Percentiles rank a stretch among this genome's conserved stretches.
These are phyloP conservation scores for Stenolophus ochropezus DNA, from an alignment of 2,888 invertebrate genomes.

Conservation along the genomic window DNA sequence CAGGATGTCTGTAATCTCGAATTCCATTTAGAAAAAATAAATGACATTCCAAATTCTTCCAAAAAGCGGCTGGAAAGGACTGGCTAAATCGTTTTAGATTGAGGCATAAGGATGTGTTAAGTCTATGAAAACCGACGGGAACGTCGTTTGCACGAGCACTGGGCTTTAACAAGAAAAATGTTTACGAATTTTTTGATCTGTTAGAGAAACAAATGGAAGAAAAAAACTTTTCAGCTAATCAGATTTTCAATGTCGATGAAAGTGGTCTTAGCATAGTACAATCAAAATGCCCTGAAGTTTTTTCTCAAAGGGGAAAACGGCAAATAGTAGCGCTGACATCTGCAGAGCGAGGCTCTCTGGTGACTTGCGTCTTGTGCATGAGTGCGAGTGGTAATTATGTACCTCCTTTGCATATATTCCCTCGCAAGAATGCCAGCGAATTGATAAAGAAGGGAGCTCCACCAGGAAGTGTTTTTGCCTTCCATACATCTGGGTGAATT, in stretches of 20 bases:
- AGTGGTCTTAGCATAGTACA: constrained; percentile 65
- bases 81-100: constrained; percentile 66
- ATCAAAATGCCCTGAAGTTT: constrained; percentile 63
- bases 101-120: constrained; percentile 64
- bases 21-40: constrained; percentile 64
- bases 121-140: constrained; percentile 65
- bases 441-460: constrained; percentile 67
- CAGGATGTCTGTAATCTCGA: constrained; percentile 64
- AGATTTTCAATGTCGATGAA: constrained; percentile 65
- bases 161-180: constrained; percentile 66
- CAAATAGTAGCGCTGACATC: constrained; percentile 65
- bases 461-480: constrained; percentile 64
- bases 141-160: constrained; percentile 65
- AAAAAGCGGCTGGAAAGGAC: constrained; percentile 65
- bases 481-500: constrained; percentile 68
- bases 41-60: constrained; percentile 64
- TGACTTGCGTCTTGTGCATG: constrained; percentile 67
- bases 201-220: constrained; percentile 64
- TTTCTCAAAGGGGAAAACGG: constrained; percentile 64
- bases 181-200: constrained; percentile 65
- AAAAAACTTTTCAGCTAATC: constrained; percentile 62
- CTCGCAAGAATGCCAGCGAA: constrained; percentile 64
- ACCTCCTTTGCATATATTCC: constrained; percentile 68
- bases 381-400: constrained; percentile 67
- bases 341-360: constrained; percentile 64